phyloP scores from a whole-genome alignment of 2,113 vertebrate genomes.

The Pedetes capensis region DNA sequence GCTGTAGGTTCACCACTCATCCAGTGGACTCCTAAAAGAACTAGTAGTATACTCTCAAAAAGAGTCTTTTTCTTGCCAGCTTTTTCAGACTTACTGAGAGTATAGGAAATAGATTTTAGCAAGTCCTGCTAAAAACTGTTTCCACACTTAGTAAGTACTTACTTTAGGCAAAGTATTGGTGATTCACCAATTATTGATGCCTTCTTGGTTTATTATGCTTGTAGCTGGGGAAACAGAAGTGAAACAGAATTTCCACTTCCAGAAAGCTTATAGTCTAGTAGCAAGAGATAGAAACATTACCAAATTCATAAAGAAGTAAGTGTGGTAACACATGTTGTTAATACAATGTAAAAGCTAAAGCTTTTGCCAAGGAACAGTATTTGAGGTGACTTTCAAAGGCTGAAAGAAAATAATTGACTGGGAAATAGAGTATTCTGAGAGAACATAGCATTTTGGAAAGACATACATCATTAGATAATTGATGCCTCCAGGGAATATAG shows the following conservation, averaged over 20 bases:
- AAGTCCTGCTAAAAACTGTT: slow-evolving; percentile 5
- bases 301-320: not conserved
- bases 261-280: not conserved
- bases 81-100: not conserved
- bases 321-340: not conserved
- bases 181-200: slow-evolving; percentile 22
- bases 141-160: not conserved
- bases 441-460: slow-evolving; percentile 9
- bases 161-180: not conserved
- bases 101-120: not conserved
- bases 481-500: not conserved
- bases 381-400: slow-evolving; percentile 19
- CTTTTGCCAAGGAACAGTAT: slow-evolving; percentile 1
- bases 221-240: not conserved
- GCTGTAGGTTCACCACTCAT: not conserved
- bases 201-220: not conserved
- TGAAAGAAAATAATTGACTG: slow-evolving; percentile 26
- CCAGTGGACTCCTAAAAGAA: not conserved
- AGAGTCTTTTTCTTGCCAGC: not conserved
- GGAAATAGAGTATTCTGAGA: not conserved
- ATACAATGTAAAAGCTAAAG: not conserved
- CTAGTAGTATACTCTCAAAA: not conserved
- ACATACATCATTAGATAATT: not conserved
- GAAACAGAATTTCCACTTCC: slow-evolving; percentile 1
- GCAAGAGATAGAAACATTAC: not conserved